Percentiles rank a stretch among this genome's conserved stretches.
Conservation (phyloP, 2,113 vertebrate genomes). For the Cathartes aura region DNA sequence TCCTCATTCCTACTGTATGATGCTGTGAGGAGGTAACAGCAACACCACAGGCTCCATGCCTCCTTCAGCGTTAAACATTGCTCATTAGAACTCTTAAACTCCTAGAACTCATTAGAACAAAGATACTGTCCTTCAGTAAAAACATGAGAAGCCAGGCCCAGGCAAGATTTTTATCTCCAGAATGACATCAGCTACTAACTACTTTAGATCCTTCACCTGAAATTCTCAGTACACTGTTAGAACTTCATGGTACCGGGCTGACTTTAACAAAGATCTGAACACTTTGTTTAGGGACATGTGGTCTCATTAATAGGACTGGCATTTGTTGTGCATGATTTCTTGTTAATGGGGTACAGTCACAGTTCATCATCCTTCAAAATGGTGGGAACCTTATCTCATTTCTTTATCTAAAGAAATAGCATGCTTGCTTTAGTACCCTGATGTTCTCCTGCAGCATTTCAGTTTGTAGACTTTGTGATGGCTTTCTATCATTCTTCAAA, state of each 20-base stretch:
- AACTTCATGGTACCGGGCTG: background rate
- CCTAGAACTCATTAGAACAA: background rate
- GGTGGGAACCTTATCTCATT: background rate
- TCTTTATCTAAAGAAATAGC: background rate
- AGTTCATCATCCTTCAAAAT: background rate
- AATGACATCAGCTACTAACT: background rate
- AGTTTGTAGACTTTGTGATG: background rate
- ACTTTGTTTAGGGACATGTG: background rate
- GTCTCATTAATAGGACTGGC: background rate
- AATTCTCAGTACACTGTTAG: background rate
- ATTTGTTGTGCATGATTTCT: background rate
- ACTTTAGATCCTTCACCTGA: background rate
- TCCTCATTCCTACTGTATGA: background rate
- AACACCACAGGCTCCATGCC: background rate
- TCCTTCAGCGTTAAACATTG: background rate
- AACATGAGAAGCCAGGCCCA: background rate
- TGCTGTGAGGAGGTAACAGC: background rate
- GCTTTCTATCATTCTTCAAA: background rate
- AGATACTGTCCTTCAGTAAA: background rate
- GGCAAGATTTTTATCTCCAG: background rate
- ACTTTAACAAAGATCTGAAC: background rate
- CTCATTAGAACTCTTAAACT: background rate
- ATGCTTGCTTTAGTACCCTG: background rate
- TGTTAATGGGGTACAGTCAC: background rate
- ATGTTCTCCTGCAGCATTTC: background rate